A percentile compares a stretch with the other conserved stretches of the same genome.
phyloP scores from a whole-genome alignment of 1,140 invertebrate species.

The Bombus turneri region DNA sequence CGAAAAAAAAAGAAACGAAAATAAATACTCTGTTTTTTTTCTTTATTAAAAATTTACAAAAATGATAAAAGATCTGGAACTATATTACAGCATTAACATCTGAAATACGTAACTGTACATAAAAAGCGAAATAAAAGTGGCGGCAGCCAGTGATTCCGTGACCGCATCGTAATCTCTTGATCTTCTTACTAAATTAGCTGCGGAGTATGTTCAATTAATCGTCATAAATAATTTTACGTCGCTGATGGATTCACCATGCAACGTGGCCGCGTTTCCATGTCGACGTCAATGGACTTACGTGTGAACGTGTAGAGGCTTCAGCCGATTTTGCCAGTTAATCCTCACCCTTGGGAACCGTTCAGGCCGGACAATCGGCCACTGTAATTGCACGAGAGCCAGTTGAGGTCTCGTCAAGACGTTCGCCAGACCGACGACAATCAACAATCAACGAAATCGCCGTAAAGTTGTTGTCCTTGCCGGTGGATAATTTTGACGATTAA shows the following conservation, averaged over 20 bases:
- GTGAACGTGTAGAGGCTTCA: conserved; percentile 30
- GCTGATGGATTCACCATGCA: conserved; percentile 56
- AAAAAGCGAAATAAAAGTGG: background rate
- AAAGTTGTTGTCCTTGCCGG: conserved; percentile 44
- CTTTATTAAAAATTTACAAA: too few species aligned
- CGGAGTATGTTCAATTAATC: conserved; percentile 55
- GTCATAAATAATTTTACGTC: conserved; percentile 65
- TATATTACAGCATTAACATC: background rate
- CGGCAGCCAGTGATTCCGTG: background rate
- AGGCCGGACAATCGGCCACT: conserved; percentile 74
- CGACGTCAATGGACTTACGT: conserved; percentile 39
- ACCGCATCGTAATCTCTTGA: conserved; percentile 67
- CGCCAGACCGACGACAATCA: conserved; percentile 22
- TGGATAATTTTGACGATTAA: background rate
- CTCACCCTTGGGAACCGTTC: conserved; percentile 68
- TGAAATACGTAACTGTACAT: background rate
- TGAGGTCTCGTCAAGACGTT: conserved; percentile 67
- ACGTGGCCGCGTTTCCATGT: conserved; percentile 11
- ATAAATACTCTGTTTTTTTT: too few species aligned
- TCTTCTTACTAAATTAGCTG: conserved; percentile 70
- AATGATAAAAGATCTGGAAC: background rate
- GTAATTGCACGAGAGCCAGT: conserved; percentile 79
- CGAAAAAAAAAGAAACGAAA: too few species aligned
- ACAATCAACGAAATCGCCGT: conserved; percentile 69
- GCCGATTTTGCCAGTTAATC: conserved; percentile 73